Base-by-base conservation (phyloP, 1,140 invertebrate species). In the Micrasema longulum region DNA sequence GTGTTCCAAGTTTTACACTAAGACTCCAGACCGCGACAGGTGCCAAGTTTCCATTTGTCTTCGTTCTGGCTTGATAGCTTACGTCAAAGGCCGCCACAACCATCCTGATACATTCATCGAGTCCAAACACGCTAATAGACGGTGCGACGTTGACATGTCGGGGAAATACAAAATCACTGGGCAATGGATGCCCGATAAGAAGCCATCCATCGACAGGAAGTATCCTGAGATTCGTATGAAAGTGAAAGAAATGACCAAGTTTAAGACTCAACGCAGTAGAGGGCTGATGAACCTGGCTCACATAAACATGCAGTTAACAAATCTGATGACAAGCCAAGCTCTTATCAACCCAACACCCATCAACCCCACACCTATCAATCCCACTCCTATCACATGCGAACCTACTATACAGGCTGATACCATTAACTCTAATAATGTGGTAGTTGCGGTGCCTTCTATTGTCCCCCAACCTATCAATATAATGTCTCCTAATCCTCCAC, bases 21-120 rank as follows among this genome's bases (percentile, higher is more conserved):
- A 84, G 74, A 82, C 83, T 1, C 60, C 72, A 0, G 65, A 68
- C n/a, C 64, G 71, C 20, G 55, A 62, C 35, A 77, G 84, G 5
- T 85, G 84, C 72, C 83, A 85, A 74, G 83, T 85, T 0, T 83
- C 83, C 45, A 77, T 85, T 38, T 85, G 83, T 64, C 75, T 85
- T 5, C 78, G 84, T 35, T 82, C 84, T 69, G 84, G 84, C 2
- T 76, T 82, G 1, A 71, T 84, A 26, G 81, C 83, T 1, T 85
- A 85, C 64, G 84, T 84, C 60, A 79, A 83, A 20, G 84, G 84
- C 1, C 77, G 76, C 0, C 84, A 85, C 72, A 85, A 85, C 23
- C 84, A 85, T 57, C 79, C 83, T 0, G 76, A 81, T 9, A 85
- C 84, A 0, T 85, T 84, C 63, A 83, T 83, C 26, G 82, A 81